Evolutionary conservation across 1,140 invertebrate genomes (phyloP).

Genomic region (Ladona fulva): DNA sequence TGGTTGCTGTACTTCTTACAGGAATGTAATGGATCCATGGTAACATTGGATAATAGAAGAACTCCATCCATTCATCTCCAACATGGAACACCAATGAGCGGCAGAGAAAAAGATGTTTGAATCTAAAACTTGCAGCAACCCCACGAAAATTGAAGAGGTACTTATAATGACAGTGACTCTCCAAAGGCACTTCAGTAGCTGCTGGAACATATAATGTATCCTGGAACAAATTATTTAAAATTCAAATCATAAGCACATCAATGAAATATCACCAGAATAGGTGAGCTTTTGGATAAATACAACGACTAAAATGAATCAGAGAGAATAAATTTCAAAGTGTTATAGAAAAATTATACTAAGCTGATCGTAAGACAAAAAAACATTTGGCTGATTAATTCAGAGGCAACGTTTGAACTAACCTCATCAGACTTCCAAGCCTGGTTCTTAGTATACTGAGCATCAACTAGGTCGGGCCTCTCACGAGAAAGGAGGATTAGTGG

Average conservation of each 20-base stretch:
- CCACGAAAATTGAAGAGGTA: conserved; percentile 95
- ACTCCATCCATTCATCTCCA: conserved; percentile 90
- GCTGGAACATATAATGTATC: conserved; percentile 77
- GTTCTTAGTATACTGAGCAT: conserved; percentile 95
- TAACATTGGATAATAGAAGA: conserved; percentile 85
- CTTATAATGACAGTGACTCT: conserved; percentile 88
- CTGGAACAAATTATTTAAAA: conserved; percentile 37
- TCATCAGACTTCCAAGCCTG: conserved; percentile 94
- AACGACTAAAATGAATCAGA: background rate
- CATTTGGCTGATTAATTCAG: too few relatives aligned
- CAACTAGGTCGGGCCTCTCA: conserved; percentile 63
- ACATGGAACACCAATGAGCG: conserved; percentile 93
- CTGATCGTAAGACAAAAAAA: too few relatives aligned
- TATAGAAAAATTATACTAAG: too few relatives aligned
- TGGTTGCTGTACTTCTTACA: conserved; percentile 56
- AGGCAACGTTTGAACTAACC: conserved; percentile 37
- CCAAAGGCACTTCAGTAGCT: conserved; percentile 78
- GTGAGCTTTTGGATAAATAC: background rate
- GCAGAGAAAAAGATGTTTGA: conserved; percentile 93
- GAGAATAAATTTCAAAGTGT: too few relatives aligned
- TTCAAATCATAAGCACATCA: background rate
- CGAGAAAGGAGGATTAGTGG: conserved; percentile 79
- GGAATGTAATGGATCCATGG: conserved; percentile 97
- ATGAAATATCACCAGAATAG: conserved; percentile 16
- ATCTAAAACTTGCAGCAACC: conserved; percentile 93